Percentiles rank a stretch among this genome's conserved stretches.
Evolutionary conservation across 1,140 invertebrate species (phyloP).

Genomic region (Drosophila pseudoobscura): DNA sequence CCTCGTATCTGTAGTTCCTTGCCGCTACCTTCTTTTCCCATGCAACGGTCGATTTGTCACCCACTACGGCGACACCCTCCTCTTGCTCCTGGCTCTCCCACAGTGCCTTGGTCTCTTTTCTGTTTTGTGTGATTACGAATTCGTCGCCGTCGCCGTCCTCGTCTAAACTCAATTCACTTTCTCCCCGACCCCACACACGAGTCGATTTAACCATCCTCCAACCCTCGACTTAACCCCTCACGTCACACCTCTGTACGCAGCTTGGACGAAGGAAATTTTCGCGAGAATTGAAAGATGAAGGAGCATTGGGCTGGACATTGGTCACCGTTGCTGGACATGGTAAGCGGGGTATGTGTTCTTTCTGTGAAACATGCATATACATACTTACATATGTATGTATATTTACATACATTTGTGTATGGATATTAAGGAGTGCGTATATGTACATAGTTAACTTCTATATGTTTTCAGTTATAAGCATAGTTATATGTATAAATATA

Average conservation of each 20-base stretch:
- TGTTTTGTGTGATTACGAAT: constrained; percentile 75
- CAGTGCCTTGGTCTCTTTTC: constrained; percentile 55
- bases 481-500: too few species aligned
- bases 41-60: constrained; percentile 61
- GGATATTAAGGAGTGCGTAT: too few species aligned
- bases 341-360: constrained; percentile 14
- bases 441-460: neutral
- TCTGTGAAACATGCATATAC: constrained; percentile 16
- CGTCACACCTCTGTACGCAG: constrained; percentile 63
- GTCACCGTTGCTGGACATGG: constrained; percentile 48
- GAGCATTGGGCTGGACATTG: constrained; percentile 71
- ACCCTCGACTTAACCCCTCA: constrained; percentile 29
- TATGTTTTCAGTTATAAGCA: too few species aligned
- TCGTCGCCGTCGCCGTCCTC: constrained; percentile 66
- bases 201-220: constrained; percentile 51
- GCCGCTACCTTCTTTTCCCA: constrained; percentile 65
- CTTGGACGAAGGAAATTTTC: constrained; percentile 74
- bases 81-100: constrained; percentile 9
- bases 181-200: constrained; percentile 52
- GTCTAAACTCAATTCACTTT: constrained; percentile 77
- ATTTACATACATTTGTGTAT: neutral
- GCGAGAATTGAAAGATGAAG: constrained; percentile 81
- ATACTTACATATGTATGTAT: constrained; percentile 1
- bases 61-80: constrained; percentile 26
- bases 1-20: constrained; percentile 75